Evolutionary conservation across 1,140 invertebrate species (phyloP).

Genomic region (Bombus terrestris): DNA sequence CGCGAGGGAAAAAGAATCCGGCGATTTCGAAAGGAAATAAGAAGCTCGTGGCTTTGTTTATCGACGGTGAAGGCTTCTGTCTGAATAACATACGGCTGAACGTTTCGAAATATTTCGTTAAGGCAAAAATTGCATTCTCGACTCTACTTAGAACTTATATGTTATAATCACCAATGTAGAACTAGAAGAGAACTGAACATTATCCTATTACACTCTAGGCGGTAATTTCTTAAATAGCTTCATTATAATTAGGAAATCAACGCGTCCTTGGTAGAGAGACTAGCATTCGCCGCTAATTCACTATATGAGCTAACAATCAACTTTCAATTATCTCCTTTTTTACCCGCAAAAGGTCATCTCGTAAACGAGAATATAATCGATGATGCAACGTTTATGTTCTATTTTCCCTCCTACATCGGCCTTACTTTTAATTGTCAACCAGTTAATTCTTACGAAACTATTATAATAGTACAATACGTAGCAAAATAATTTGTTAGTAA

Average conservation of each 20-base stretch:
- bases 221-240: neutral
- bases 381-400: neutral
- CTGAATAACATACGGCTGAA: too few species aligned
- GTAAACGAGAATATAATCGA: neutral
- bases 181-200: neutral
- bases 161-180: neutral
- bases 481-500: too few species aligned
- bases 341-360: neutral
- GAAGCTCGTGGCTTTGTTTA: neutral
- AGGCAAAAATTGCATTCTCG: neutral
- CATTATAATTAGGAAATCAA: neutral
- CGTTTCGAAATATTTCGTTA: neutral
- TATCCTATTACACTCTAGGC: too few species aligned
- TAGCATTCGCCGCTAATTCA: neutral
- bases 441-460: neutral
- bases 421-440: neutral
- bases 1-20: neutral
- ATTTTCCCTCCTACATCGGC: neutral
- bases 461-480: too few species aligned
- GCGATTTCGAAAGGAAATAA: neutral
- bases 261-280: neutral
- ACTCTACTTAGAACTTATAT: too few species aligned
- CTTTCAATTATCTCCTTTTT: neutral
- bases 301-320: neutral
- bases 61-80: neutral